Evolutionary conservation across 2,113 vertebrate species (phyloP), one percentile per base, ranked within the genome.

Genomic region (Albula goreensis): DNA sequence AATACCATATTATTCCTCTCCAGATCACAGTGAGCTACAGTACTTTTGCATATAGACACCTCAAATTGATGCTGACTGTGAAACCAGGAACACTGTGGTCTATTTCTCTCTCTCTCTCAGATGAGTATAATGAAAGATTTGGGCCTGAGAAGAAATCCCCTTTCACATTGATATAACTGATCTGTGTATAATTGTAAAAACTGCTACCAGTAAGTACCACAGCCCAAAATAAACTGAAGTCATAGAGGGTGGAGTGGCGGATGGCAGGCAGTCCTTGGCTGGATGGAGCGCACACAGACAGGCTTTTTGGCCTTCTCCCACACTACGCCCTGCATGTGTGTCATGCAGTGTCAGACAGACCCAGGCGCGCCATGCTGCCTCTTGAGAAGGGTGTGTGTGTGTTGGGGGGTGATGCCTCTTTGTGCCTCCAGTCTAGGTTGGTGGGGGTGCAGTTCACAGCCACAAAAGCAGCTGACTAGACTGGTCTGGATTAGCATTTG

Each of bases 381-480:
- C 84, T 82, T 81, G 78, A 57, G 77, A 87, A 48, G 31, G 50
- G 19, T 70, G 51, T 77, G 78, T 83, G 84, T 81, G 84, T 86
- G 85, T 49, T n/a, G 70, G 88, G 48, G 66, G 74, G 82, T 19
- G n/a, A 78, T 15, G 52, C 56, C 85, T 85, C 66, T 86, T 51
- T 78, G 83, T 66, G 17, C 60, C 53, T 78, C 17, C 66, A 86
- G 85, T 78, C 41, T 86, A 51, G 51, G 82, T 41, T 60, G 51
- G 79, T 70, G 63, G 82, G 57, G 85, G 15, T 82, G 82, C n/a
- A 63, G 31, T 66, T 66, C 83, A 50, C 85, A 74, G 81, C 15
- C 86, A 87, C 85, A 89, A 89, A 83, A 80, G 86, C 80, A 83
- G 60, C 81, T 79, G 83, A 80, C 66, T 80, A 85, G 80, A 79